Percentiles rank a stretch among this genome's conserved stretches.
Evolutionary conservation across 2,888 invertebrate species (phyloP).

Genomic region (Ophion obscuratus): DNA sequence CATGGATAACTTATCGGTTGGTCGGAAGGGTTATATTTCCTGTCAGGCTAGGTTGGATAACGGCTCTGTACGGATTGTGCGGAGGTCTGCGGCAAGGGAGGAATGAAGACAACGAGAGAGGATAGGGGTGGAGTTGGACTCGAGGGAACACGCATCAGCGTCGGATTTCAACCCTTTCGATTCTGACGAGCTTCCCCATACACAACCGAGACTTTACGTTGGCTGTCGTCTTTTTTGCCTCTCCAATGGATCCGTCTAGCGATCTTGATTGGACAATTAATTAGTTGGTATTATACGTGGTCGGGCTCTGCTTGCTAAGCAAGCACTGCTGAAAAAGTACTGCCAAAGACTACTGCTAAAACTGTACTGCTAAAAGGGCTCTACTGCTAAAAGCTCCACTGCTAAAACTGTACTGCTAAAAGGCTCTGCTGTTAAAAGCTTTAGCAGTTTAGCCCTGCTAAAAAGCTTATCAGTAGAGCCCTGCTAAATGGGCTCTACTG

Average conservation of each 20-base stretch:
- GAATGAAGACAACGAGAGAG: conserved; percentile 14
- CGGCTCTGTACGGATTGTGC: conserved; percentile 31
- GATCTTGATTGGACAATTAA: conserved; percentile 65
- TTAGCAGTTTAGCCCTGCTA: no score
- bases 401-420: no score
- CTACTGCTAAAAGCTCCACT: no score
- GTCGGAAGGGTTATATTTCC: conserved; percentile 45
- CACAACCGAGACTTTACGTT: conserved; percentile 23
- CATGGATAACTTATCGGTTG: conserved; percentile 64
- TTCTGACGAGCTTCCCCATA: conserved; percentile 43
- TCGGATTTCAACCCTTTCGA: conserved; percentile 66
- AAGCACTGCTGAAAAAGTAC: no score
- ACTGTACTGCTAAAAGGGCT: no score
- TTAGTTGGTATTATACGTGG: conserved; percentile 49
- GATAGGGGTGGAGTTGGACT: conserved; percentile 45
- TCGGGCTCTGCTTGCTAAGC: no score
- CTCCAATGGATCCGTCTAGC: background rate
- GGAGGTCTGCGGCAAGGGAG: conserved; percentile 19
- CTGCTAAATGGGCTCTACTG: no score
- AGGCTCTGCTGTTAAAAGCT: no score
- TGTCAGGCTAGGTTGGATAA: conserved; percentile 40
- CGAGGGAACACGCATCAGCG: conserved; percentile 62
- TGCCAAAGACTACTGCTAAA: no score
- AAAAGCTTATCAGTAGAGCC: no score
- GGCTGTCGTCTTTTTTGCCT: conserved; percentile 17